Percentiles rank a stretch among this genome's conserved stretches.
Evolutionary conservation across 2,888 invertebrate genomes (phyloP).

Genomic region (Dinocampus coccinellae): DNA sequence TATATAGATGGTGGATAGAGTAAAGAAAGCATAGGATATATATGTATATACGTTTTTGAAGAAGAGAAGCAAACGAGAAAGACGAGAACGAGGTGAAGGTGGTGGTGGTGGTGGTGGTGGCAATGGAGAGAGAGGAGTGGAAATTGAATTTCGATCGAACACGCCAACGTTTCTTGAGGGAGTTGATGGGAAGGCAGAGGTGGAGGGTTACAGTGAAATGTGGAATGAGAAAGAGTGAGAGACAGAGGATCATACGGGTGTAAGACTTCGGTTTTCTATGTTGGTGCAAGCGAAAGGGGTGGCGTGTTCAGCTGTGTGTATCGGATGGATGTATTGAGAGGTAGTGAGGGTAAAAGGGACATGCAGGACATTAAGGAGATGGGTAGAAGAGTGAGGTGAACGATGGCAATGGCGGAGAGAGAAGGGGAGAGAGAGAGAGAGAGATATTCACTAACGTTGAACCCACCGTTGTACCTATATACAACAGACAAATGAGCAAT

Average conservation of each 20-base stretch:
- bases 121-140: slow-evolving; percentile 59
- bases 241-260: slow-evolving; percentile 13
- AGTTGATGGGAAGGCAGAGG: slow-evolving; percentile 4
- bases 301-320: neutral
- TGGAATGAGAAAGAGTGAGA: slow-evolving; percentile 32
- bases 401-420: too few species aligned
- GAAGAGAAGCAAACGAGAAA: slow-evolving; percentile 38
- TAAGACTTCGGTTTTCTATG: slow-evolving; percentile 23
- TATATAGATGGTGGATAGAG: too few species aligned
- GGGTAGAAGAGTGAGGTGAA: too few species aligned
- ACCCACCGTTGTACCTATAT: slow-evolving; percentile 22
- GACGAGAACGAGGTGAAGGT: slow-evolving; percentile 20
- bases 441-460: slow-evolving; percentile 43
- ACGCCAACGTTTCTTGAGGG: slow-evolving; percentile 46
- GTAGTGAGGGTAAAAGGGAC: slow-evolving; percentile 48
- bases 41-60: slow-evolving; percentile 1
- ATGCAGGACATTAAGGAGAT: slow-evolving; percentile 65
- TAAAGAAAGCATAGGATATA: slow-evolving; percentile 12
- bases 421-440: slow-evolving; percentile 63
- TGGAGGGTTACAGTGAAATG: slow-evolving; percentile 43
- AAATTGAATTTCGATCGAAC: slow-evolving; percentile 69
- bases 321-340: slow-evolving; percentile 3
- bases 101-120: slow-evolving; percentile 41
- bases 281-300: slow-evolving; percentile 18
- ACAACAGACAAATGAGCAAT: slow-evolving; percentile 67